Conservation (phyloP, 2,797 vertebrate genomes). For the Bucorvus abyssinicus region DNA sequence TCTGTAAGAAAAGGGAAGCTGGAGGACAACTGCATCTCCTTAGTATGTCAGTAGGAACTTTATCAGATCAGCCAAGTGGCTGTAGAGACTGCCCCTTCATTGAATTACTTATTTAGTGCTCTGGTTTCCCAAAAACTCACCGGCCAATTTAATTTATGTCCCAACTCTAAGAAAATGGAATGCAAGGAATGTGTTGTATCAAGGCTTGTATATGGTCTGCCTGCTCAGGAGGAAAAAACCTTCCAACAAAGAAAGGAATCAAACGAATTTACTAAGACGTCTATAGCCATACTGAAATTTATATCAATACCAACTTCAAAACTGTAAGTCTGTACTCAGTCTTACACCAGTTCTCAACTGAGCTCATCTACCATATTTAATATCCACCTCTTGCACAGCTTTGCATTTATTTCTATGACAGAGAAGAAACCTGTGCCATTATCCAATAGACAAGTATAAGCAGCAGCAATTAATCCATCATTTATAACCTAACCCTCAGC, state of each 20-base stretch:
- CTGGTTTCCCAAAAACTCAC: not conserved
- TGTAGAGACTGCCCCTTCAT: not conserved
- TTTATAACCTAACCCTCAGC: not conserved
- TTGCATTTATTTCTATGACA: not conserved
- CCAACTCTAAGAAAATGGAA: not conserved
- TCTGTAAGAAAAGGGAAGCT: not conserved
- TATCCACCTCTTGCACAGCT: not conserved
- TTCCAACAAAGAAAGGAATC: not conserved
- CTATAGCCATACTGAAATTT: not conserved
- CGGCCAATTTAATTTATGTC: not conserved
- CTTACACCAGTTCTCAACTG: not conserved
- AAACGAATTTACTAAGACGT: not conserved
- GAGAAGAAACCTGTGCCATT: not conserved
- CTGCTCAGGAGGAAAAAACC: not conserved
- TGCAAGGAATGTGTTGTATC: not conserved
- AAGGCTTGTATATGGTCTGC: not conserved
- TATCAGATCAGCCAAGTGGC: not conserved
- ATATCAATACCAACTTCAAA: not conserved
- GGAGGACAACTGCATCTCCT: not conserved
- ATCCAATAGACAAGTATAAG: not conserved
- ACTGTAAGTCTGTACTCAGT: not conserved
- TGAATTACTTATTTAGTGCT: not conserved
- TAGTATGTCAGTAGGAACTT: not conserved
- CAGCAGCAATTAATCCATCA: not conserved
- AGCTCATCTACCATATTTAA: not conserved